phyloP scores from a whole-genome alignment of 2,113 vertebrate species.

The Lepus timidus region DNA sequence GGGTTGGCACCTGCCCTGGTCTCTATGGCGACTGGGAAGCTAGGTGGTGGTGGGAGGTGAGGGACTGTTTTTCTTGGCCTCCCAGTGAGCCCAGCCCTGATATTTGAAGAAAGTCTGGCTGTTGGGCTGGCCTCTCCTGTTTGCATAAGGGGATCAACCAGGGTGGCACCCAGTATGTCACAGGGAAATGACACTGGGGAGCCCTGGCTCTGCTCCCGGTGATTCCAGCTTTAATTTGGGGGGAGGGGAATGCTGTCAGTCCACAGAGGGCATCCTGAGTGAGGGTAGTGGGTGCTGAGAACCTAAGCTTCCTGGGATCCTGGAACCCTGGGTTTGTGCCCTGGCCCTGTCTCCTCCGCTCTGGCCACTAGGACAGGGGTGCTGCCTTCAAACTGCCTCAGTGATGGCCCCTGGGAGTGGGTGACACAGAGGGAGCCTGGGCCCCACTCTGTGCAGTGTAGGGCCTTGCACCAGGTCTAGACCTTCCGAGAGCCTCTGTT shows the following conservation, averaged over 20 bases:
- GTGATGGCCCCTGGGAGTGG: no score
- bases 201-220: not conserved
- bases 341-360: not conserved
- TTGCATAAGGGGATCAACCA: slow-evolving; percentile 20
- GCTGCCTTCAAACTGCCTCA: not conserved
- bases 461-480: not conserved
- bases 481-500: not conserved
- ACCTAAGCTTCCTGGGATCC: no score
- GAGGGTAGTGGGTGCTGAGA: not conserved
- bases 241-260: not conserved
- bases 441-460: not conserved
- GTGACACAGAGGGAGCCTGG: not conserved
- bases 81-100: not conserved
- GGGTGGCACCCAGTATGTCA: no score
- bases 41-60: not conserved
- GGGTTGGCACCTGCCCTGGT: not conserved
- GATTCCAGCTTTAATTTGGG: not conserved
- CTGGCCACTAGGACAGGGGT: not conserved
- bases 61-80: not conserved
- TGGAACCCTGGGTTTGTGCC: not conserved
- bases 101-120: not conserved
- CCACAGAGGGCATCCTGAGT: not conserved
- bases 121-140: slow-evolving; percentile 8
- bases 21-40: not conserved
- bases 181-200: no score